Conservation (phyloP, 2,113 vertebrate genomes). For the Peromyscus maniculatus region DNA sequence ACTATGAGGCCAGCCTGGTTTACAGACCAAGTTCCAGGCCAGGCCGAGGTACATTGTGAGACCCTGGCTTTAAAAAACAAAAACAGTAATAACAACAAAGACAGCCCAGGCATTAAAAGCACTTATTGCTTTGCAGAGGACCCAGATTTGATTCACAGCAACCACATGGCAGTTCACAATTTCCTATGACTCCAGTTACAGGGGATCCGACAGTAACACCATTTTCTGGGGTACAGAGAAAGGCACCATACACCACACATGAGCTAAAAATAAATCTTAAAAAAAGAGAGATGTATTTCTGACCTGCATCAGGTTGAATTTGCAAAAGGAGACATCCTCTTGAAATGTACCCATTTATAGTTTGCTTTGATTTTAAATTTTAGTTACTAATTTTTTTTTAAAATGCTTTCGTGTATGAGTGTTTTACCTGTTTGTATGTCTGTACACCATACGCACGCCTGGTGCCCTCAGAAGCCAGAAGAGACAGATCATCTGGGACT, state of each 20-base stretch:
- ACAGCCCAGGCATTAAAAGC: background rate
- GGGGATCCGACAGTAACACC: background rate
- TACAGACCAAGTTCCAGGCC: background rate
- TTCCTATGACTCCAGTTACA: background rate
- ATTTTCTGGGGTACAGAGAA: background rate
- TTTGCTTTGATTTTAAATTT: background rate
- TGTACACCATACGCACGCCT: background rate
- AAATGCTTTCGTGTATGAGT: background rate
- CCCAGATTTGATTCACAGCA: background rate
- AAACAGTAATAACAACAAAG: background rate
- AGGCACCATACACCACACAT: background rate
- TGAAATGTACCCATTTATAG: background rate
- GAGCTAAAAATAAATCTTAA: too few species aligned
- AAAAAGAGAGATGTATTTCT: too few species aligned
- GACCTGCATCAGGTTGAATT: background rate
- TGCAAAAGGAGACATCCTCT: background rate
- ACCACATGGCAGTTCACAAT: background rate
- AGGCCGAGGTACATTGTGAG: background rate
- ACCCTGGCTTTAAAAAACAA: too few species aligned
- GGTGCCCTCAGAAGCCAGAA: background rate
- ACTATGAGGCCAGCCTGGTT: background rate
- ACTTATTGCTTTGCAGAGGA: background rate
- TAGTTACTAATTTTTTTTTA: background rate
- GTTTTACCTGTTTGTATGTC: background rate
- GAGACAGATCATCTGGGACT: background rate